Percentiles rank a stretch among this genome's conserved stretches.
phyloP scores from a whole-genome alignment of 1,140 invertebrate genomes.

The Conus betulinus region DNA sequence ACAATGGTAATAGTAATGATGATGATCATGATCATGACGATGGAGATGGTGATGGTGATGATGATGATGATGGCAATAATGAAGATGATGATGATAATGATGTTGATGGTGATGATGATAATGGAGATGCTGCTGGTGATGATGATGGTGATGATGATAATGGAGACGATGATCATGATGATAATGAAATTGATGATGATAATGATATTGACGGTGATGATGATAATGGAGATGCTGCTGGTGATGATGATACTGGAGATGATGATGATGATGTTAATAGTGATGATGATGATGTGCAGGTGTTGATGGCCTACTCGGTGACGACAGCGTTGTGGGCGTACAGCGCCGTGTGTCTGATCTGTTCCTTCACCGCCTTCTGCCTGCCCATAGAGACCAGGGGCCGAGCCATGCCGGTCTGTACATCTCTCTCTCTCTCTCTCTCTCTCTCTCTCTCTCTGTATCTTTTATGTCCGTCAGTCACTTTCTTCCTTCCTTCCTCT shows the following conservation, averaged over 20 bases:
- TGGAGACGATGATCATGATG: neutral
- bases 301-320: slow-evolving; percentile 57
- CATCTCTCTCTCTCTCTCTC: neutral
- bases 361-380: slow-evolving; percentile 46
- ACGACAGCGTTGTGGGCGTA: slow-evolving; percentile 59
- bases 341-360: slow-evolving; percentile 47
- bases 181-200: neutral
- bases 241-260: neutral
- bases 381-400: slow-evolving; percentile 65
- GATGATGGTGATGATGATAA: neutral
- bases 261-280: neutral
- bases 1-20: too few species aligned
- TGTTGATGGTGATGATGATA: neutral
- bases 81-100: neutral
- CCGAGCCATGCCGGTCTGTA: slow-evolving; percentile 53
- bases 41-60: too few species aligned
- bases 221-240: neutral
- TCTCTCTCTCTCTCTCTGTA: neutral
- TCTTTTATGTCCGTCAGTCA: neutral
- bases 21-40: too few species aligned
- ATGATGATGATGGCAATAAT: too few species aligned
- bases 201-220: neutral
- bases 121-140: neutral
- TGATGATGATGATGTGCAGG: slow-evolving; percentile 42
- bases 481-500: neutral